Percentiles rank a stretch among this genome's conserved stretches.
Conservation (phyloP, 92 coral and sea anemone species). For the Palythoa caribaeorum region DNA sequence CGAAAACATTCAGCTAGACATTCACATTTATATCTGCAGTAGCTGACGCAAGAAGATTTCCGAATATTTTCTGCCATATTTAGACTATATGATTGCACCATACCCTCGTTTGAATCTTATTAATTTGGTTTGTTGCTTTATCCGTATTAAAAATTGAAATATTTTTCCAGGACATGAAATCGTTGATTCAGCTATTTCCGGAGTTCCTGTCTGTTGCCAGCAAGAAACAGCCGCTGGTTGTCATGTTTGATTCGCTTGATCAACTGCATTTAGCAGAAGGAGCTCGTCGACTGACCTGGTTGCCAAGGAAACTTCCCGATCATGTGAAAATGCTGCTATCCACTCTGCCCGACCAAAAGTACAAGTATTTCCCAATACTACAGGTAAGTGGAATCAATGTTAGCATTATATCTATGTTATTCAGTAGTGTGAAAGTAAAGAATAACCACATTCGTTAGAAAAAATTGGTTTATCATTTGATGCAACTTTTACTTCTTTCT, state of each 20-base stretch:
- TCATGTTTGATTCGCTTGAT: conserved; percentile 81
- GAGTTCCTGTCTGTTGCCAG: conserved; percentile 69
- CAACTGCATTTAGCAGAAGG: conserved; percentile 80
- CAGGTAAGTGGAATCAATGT: conserved; percentile 54
- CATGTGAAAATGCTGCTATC: conserved; percentile 84
- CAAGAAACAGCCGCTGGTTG: conserved; percentile 66
- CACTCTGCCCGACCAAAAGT: conserved; percentile 80
- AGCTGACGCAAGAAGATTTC: background rate
- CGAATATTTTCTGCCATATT: background rate
- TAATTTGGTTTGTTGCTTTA: background rate
- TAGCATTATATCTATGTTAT: background rate
- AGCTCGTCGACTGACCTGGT: conserved; percentile 78
- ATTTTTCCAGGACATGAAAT: conserved; percentile 62
- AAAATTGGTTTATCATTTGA: too few species aligned
- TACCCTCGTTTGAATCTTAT: too few species aligned
- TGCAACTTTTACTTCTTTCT: too few species aligned
- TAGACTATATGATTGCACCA: background rate
- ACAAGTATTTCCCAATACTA: conserved; percentile 74
- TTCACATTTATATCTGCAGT: too few species aligned
- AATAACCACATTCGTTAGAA: too few species aligned
- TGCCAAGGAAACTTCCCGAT: conserved; percentile 78
- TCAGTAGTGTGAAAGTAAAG: too few species aligned
- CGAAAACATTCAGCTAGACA: too few species aligned
- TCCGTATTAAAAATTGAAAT: background rate
- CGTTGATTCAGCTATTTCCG: conserved; percentile 69